Evolutionary conservation across 2,888 invertebrate species (phyloP).

Genomic region (Eristalinus sepulchralis): DNA sequence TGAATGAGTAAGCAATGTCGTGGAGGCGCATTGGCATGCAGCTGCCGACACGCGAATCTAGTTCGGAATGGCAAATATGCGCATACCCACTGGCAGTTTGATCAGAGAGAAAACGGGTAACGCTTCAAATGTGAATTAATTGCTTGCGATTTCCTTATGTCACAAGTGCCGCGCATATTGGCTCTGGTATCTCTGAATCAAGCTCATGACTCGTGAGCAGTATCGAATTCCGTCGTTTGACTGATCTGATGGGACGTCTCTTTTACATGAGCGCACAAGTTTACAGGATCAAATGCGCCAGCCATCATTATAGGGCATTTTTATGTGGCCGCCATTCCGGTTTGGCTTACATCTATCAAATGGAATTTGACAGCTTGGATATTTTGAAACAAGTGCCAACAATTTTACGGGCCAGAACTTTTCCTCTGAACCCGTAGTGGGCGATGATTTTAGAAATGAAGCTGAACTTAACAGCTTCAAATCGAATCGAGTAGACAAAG

Average conservation of each 20-base stretch:
- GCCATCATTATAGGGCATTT: no score
- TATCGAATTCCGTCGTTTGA: background rate
- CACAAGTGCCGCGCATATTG: background rate
- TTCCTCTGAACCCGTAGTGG: no score
- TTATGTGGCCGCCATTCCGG: no score
- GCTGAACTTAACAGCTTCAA: no score
- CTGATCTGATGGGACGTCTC: background rate
- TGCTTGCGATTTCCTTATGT: background rate
- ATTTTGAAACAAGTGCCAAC: no score
- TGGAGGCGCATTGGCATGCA: background rate
- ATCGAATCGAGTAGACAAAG: background rate
- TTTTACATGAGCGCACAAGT: background rate
- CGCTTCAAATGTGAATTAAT: background rate
- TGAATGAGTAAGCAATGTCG: background rate
- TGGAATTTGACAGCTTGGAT: no score
- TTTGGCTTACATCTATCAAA: no score
- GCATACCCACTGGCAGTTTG: background rate
- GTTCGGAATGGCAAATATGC: background rate
- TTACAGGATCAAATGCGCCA: background rate
- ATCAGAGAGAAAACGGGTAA: background rate
- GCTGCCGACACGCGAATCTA: background rate
- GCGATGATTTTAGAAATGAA: no score
- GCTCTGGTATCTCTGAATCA: background rate
- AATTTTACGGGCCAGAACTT: no score
- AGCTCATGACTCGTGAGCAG: background rate